Conservation (phyloP, 2,888 invertebrate species). For the Lasioglossum leucozonium region DNA sequence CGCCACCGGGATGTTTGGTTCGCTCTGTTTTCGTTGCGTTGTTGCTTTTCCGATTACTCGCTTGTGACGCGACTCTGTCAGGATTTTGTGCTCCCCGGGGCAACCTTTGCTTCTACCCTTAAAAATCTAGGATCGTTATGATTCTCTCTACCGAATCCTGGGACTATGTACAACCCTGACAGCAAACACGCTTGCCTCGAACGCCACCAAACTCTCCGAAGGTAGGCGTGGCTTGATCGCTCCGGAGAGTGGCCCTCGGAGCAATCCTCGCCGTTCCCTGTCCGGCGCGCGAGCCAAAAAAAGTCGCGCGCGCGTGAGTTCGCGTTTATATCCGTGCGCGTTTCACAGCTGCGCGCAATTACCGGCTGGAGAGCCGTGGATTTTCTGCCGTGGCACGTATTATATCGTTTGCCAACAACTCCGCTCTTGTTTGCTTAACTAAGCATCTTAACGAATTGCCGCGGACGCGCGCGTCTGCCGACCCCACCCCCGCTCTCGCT, state of each 20-base stretch:
- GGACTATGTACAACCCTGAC: too few species aligned
- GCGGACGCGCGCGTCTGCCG: conserved; percentile 59
- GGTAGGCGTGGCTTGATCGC: neutral
- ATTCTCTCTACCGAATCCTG: neutral
- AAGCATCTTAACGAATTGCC: conserved; percentile 79
- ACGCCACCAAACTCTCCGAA: neutral
- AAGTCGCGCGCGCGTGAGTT: conserved; percentile 15
- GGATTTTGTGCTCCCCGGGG: neutral
- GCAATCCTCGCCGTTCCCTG: neutral
- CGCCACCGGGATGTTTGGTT: neutral
- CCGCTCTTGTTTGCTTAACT: conserved; percentile 76
- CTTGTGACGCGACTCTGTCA: too few species aligned
- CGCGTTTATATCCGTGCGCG: conserved; percentile 60
- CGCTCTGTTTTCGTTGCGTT: neutral
- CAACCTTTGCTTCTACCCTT: neutral
- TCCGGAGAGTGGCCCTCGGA: neutral
- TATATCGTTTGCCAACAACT: conserved; percentile 74
- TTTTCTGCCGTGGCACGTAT: conserved; percentile 78
- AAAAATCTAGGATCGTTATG: neutral
- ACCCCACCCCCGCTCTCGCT: too few species aligned
- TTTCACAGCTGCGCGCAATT: conserved; percentile 69
- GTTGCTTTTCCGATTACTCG: neutral
- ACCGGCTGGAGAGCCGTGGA: conserved; percentile 74
- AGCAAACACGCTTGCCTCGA: too few species aligned
- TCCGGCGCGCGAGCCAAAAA: neutral